Conservation (phyloP, 2,113 vertebrate genomes). For the Campylorhamphus procurvoides region DNA sequence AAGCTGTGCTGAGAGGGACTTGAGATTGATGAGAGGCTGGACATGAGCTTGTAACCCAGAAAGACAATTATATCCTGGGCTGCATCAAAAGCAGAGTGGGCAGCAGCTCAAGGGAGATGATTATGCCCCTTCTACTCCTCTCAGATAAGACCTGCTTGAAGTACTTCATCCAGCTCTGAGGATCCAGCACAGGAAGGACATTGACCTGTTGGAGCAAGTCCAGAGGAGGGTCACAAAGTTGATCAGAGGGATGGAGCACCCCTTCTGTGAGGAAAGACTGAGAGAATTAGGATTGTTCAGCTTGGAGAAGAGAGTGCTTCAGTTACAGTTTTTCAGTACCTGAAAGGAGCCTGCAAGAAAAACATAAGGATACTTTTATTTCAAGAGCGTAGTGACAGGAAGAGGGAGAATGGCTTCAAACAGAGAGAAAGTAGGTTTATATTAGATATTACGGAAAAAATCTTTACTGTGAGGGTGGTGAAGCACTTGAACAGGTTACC, state of each 20-base stretch:
- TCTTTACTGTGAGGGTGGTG: neutral
- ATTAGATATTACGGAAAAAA: neutral
- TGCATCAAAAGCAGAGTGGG: fast-evolving
- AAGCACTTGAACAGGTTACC: neutral
- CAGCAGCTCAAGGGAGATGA: neutral
- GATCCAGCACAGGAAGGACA: neutral
- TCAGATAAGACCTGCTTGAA: neutral
- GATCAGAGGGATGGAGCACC: neutral
- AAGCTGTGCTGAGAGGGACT: neutral
- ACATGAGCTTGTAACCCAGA: neutral
- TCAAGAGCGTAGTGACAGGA: neutral
- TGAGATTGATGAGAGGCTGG: neutral
- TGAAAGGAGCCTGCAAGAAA: neutral
- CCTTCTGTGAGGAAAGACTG: neutral
- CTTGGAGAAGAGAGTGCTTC: neutral
- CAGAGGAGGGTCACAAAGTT: neutral
- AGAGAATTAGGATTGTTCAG: neutral
- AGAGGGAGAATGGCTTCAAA: neutral
- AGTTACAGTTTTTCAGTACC: neutral
- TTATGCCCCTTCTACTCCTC: neutral
- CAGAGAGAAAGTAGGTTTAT: neutral
- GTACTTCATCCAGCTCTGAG: neutral
- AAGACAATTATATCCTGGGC: fast-evolving
- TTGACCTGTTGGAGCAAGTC: neutral
- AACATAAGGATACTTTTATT: neutral